Percentiles rank a stretch among this genome's conserved stretches.
Conservation (phyloP, 2,113 vertebrate genomes). For the Promerops cafer region DNA sequence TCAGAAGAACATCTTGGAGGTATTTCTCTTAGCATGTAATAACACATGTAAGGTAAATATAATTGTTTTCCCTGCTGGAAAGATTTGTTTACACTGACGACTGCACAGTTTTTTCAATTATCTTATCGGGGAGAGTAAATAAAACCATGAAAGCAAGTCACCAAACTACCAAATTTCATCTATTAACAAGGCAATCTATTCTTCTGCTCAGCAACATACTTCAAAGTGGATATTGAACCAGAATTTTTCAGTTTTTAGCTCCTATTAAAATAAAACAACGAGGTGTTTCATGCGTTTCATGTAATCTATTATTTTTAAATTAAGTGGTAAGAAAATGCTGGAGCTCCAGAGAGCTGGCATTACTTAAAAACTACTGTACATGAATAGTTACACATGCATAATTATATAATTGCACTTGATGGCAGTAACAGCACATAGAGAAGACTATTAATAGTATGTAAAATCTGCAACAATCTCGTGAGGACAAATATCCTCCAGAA, state of each 20-base stretch:
- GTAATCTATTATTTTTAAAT: not conserved
- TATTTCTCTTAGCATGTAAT: not conserved
- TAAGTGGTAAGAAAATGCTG: not conserved
- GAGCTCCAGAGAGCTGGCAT: not conserved
- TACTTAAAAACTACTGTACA: constrained; percentile 20
- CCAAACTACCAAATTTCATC: not conserved
- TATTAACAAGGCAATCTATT: not conserved
- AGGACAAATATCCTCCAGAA: constrained; percentile 11
- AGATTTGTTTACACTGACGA: not conserved
- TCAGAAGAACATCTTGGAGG: not conserved
- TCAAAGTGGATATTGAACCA: not conserved
- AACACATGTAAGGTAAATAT: not conserved
- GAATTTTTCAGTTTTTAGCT: not conserved
- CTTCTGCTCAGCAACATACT: not conserved
- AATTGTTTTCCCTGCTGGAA: not conserved
- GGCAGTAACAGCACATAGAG: constrained; percentile 59
- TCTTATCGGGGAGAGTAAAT: not conserved
- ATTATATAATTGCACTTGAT: constrained; percentile 68
- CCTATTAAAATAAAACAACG: not conserved
- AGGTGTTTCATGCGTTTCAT: not conserved
- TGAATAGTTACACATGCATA: constrained; percentile 31
- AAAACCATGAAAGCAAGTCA: not conserved
- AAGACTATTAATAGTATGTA: constrained; percentile 30
- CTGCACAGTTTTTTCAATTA: not conserved
- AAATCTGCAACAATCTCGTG: not conserved